Evolutionary conservation across 2,113 vertebrate species (phyloP).

Genomic region (Solea senegalensis): DNA sequence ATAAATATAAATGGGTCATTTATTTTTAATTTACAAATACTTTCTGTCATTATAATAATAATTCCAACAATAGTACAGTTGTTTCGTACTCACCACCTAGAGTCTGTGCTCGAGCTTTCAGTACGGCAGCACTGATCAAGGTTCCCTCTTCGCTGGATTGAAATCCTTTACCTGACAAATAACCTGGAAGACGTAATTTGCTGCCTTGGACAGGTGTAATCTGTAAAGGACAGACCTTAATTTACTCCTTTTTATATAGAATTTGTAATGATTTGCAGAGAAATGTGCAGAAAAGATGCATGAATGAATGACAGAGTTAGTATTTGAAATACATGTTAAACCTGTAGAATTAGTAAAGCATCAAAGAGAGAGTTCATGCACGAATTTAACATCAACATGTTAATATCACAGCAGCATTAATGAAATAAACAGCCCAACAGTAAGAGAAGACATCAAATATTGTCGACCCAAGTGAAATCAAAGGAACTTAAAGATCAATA

Average conservation of each 20-base stretch:
- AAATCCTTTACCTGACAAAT: conserved; percentile 95
- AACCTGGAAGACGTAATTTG: conserved; percentile 94
- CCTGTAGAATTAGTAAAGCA: background rate
- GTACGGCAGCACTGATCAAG: conserved; percentile 89
- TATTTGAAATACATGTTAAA: conserved; percentile 9
- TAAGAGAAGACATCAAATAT: conserved; percentile 18
- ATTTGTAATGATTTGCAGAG: background rate
- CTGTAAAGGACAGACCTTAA: conserved; percentile 69
- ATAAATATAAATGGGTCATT: too few species aligned
- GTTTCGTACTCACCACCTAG: conserved; percentile 79
- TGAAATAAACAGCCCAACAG: conserved; percentile 38
- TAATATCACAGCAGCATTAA: background rate
- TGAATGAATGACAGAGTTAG: conserved; percentile 18
- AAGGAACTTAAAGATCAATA: background rate
- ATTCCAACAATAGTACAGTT: too few species aligned
- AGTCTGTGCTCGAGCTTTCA: conserved; percentile 88
- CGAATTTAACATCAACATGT: background rate
- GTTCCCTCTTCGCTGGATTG: conserved; percentile 92
- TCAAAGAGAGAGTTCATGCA: conserved; percentile 34
- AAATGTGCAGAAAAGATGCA: background rate
- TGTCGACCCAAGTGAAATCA: conserved; percentile 69
- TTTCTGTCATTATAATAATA: too few species aligned
- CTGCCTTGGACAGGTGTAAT: conserved; percentile 93
- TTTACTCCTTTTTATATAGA: background rate
- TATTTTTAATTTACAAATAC: too few species aligned